Percentiles rank a stretch among this genome's conserved stretches.
These are phyloP conservation scores for Acrossocheilus fasciatus DNA, from an alignment of 2,797 vertebrate species.

Conservation along the genomic window DNA sequence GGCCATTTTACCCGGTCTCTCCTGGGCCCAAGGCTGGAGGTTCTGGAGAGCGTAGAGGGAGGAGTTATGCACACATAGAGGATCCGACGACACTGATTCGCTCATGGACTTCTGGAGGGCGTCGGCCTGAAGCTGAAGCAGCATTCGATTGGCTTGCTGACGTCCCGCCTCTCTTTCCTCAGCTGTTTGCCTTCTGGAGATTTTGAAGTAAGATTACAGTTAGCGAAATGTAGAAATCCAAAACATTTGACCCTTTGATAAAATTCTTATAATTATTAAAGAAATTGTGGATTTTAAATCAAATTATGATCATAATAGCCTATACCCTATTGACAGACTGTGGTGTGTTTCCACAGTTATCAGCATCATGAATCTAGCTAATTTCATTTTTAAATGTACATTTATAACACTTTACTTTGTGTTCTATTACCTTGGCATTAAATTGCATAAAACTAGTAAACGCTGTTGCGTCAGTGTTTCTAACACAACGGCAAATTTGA, in stretches of 20 bases:
- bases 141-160: slow-evolving; percentile 93
- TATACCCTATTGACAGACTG: neutral
- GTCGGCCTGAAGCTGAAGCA: slow-evolving; percentile 95
- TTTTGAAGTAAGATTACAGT: neutral
- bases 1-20: slow-evolving; percentile 79
- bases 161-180: slow-evolving; percentile 96
- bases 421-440: neutral
- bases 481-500: neutral
- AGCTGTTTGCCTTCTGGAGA: slow-evolving; percentile 91
- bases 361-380: neutral
- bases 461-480: neutral
- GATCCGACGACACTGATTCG: slow-evolving; percentile 88
- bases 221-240: neutral
- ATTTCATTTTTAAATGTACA: neutral
- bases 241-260: neutral
- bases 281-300: neutral
- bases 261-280: neutral
- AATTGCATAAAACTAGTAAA: neutral
- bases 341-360: neutral
- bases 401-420: neutral
- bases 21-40: slow-evolving; percentile 95
- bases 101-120: slow-evolving; percentile 91
- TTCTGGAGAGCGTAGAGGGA: slow-evolving; percentile 97
- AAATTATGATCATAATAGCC: neutral
- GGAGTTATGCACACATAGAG: slow-evolving; percentile 94